Percentiles rank a stretch among this genome's conserved stretches.
Evolutionary conservation across 2,888 invertebrate genomes (phyloP).

Genomic region (Morinoia aosen): DNA sequence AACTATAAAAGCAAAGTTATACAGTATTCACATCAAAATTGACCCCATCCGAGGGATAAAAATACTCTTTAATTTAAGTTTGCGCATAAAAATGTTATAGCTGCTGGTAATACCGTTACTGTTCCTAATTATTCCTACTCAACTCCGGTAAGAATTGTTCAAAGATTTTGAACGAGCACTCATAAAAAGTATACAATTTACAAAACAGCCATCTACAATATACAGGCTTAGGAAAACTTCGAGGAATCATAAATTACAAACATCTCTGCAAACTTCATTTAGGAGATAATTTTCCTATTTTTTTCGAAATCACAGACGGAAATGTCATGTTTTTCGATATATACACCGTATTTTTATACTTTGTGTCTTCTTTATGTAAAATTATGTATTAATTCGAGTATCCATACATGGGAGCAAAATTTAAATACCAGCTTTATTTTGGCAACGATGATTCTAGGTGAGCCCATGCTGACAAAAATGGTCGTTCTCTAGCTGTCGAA

Average conservation of each 20-base stretch:
- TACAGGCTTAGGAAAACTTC: neutral
- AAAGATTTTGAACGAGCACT: no score
- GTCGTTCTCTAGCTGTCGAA: slow-evolving; percentile 4
- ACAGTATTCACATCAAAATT: neutral
- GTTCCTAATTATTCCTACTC: no score
- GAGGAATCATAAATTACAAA: neutral
- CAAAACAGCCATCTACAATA: neutral
- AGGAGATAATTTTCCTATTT: neutral
- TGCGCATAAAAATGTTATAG: neutral
- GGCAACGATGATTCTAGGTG: neutral
- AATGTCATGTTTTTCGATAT: neutral
- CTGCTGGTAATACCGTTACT: neutral
- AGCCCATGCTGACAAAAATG: neutral
- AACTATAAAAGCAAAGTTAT: neutral
- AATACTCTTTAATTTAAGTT: neutral
- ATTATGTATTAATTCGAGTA: neutral
- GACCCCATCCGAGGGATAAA: neutral
- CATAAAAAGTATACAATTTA: no score
- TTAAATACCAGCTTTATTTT: neutral
- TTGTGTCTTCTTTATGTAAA: neutral
- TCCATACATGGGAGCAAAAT: neutral
- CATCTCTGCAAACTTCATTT: neutral
- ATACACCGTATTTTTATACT: neutral
- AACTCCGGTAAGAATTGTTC: neutral
- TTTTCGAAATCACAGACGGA: no score